phyloP scores from a whole-genome alignment of 1,140 invertebrate genomes.

The Mycetomoellerius zeteki region DNA sequence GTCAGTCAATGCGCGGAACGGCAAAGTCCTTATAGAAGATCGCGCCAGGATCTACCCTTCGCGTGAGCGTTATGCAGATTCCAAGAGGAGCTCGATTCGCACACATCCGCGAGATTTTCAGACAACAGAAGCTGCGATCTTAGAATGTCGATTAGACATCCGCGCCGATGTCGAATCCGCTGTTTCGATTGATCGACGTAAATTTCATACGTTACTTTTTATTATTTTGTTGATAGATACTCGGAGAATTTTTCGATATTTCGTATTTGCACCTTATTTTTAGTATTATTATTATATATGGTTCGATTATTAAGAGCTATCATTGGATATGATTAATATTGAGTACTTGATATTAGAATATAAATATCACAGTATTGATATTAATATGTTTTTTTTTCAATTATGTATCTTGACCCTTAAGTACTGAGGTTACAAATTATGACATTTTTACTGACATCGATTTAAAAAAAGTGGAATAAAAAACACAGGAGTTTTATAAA shows the following conservation, averaged over 20 bases:
- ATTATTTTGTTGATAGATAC: neutral
- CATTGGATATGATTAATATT: neutral
- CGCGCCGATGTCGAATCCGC: neutral
- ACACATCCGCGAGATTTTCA: conserved; percentile 48
- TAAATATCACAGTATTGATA: neutral
- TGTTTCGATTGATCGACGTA: conserved; percentile 24
- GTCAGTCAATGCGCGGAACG: conserved; percentile 80
- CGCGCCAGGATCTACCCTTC: conserved; percentile 72
- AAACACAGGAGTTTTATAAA: too few relatives aligned
- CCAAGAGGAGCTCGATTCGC: conserved; percentile 57
- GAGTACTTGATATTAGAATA: too few relatives aligned
- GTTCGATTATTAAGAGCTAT: neutral
- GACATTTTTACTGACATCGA: too few relatives aligned
- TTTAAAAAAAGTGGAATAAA: too few relatives aligned
- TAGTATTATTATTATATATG: neutral
- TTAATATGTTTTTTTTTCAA: neutral
- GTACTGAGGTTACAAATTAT: too few relatives aligned
- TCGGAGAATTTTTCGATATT: neutral
- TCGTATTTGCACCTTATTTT: neutral
- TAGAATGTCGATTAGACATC: conserved; percentile 56
- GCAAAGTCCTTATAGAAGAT: conserved; percentile 77
- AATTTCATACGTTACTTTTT: conserved; percentile 53
- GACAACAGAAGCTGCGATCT: conserved; percentile 26
- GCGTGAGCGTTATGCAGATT: conserved; percentile 77
- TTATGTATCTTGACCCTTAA: neutral